Evolutionary conservation across 2,888 invertebrate species (phyloP).

Genomic region (Caenorhabditis macrosperma): DNA sequence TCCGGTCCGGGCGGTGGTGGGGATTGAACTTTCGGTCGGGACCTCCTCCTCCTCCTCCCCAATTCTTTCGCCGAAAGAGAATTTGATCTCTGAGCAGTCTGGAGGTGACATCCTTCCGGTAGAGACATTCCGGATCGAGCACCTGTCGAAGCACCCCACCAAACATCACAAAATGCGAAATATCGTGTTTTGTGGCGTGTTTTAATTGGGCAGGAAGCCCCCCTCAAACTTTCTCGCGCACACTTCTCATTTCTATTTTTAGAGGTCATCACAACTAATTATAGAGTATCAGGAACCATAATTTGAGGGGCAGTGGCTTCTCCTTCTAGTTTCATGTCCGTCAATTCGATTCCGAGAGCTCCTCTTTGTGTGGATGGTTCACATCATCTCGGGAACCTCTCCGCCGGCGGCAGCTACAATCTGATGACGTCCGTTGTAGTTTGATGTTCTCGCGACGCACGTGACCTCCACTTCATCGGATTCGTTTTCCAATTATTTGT

Average conservation of each 20-base stretch:
- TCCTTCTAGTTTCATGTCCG: too few relatives aligned
- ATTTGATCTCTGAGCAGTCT: constrained; percentile 39
- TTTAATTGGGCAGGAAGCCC: background rate
- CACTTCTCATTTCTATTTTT: constrained; percentile 18
- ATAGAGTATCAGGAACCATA: background rate
- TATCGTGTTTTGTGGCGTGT: background rate
- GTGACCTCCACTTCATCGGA: constrained; percentile 12
- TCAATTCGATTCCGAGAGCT: too few relatives aligned
- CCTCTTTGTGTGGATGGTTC: too few relatives aligned
- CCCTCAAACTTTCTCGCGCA: too few relatives aligned
- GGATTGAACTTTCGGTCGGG: background rate
- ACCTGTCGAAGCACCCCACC: constrained; percentile 12
- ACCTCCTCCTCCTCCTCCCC: background rate
- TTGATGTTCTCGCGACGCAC: constrained; percentile 2
- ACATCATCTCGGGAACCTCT: too few relatives aligned
- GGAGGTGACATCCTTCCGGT: constrained; percentile 32
- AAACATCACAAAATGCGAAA: constrained; percentile 10
- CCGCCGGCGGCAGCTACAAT: too few relatives aligned
- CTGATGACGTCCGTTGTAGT: constrained; percentile 5
- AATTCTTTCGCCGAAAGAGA: too few relatives aligned
- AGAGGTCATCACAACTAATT: constrained; percentile 7
- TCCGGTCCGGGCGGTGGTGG: background rate
- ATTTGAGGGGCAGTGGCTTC: too few relatives aligned
- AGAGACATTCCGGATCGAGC: background rate
- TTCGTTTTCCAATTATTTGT: constrained; percentile 27